Percentiles rank a stretch among this genome's conserved stretches.
These are phyloP conservation scores for Pseudomyrmex sp. DNA, from an alignment of 1,140 invertebrate species.

Conservation along the genomic window DNA sequence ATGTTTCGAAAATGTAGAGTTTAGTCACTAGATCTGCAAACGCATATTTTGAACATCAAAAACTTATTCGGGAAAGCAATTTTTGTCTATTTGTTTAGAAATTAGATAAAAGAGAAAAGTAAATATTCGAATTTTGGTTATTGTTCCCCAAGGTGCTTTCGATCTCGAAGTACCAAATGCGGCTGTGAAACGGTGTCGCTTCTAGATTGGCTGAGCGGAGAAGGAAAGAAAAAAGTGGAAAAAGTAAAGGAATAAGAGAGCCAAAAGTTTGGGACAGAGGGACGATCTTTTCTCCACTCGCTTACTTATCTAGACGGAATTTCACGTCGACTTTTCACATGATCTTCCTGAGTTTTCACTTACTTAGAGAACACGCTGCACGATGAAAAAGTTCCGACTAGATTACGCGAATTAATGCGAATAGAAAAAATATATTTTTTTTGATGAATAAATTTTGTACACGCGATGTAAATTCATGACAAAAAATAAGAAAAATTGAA, in stretches of 20 bases:
- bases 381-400: conserved; percentile 15
- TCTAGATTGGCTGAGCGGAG: conserved; percentile 5
- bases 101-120: conserved; percentile 56
- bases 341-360: conserved; percentile 38
- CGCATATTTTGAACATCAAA: not conserved
- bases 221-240: not conserved
- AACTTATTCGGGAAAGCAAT: conserved; percentile 14
- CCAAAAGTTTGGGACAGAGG: conserved; percentile 46
- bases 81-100: conserved; percentile 53
- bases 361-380: not conserved
- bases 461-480: not conserved
- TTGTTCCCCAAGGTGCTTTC: conserved; percentile 68
- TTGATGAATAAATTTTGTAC: not conserved
- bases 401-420: conserved; percentile 42
- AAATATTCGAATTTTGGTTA: conserved; percentile 57
- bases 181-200: conserved; percentile 25
- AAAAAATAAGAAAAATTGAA: not conserved
- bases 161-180: conserved; percentile 58
- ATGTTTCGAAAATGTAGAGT: not conserved
- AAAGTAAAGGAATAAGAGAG: conserved; percentile 29
- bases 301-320: conserved; percentile 54
- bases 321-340: conserved; percentile 43
- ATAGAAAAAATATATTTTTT: not conserved
- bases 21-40: conserved; percentile 11
- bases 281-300: conserved; percentile 11